phyloP scores from a whole-genome alignment of 1,140 invertebrate species.

The Nasonia vitripennis region DNA sequence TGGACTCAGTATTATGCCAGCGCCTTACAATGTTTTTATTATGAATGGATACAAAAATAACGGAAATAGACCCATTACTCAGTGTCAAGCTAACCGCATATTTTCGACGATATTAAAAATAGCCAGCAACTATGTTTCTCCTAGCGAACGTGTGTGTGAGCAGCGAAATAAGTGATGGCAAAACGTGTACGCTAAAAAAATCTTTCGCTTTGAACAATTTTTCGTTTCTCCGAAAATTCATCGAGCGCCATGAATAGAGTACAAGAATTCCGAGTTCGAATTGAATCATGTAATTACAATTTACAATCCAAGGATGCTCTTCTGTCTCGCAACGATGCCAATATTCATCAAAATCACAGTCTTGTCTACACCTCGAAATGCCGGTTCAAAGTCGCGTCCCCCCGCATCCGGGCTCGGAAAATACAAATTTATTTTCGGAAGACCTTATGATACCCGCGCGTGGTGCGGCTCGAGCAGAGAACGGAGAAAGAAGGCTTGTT shows the following conservation, averaged over 20 bases:
- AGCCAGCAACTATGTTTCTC: background rate
- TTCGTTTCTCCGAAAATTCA: no score
- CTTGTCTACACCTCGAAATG: no score
- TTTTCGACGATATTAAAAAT: background rate
- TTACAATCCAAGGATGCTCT: background rate
- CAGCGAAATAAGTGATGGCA: background rate
- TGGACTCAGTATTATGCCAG: no score
- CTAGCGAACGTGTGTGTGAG: background rate
- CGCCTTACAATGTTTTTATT: background rate
- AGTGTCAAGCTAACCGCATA: background rate
- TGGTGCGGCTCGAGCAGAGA: no score
- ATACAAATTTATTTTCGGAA: constrained; percentile 15
- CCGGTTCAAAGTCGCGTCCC: background rate
- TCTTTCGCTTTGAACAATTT: no score
- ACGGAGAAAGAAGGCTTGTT: constrained; percentile 12
- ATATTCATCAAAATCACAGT: background rate
- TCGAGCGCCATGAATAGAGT: no score
- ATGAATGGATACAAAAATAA: background rate
- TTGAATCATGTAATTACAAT: background rate
- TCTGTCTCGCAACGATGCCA: no score
- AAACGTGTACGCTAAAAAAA: no score
- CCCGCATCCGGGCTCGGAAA: background rate
- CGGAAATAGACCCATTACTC: background rate
- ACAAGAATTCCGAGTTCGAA: no score
- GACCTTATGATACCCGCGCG: background rate